A percentile compares a stretch with the other conserved stretches of the same genome.
Conservation (phyloP, 2,797 vertebrate genomes). For the Huso huso region DNA sequence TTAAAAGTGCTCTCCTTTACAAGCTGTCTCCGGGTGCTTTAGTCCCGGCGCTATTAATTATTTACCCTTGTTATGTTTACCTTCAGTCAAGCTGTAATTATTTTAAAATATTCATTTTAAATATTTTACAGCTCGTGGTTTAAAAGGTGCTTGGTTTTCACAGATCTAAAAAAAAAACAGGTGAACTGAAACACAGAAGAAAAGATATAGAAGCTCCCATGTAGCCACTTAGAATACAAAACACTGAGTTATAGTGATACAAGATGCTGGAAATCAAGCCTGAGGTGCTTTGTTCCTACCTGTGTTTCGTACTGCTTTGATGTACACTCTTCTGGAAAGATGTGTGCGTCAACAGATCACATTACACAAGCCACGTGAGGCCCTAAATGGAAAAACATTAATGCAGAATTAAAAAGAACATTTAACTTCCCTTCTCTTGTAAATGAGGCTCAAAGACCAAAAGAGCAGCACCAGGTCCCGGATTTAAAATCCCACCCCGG, state of each 20-base stretch:
- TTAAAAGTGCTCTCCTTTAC: conserved; percentile 5
- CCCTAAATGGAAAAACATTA: not conserved
- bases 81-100: conserved; percentile 73
- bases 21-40: conserved; percentile 38
- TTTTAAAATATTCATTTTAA: conserved; percentile 81
- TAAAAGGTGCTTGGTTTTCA: not conserved
- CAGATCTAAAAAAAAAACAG: not conserved
- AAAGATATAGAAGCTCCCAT: no score
- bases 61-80: conserved; percentile 71
- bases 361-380: not conserved
- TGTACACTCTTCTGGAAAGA: not conserved
- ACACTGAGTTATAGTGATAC: not conserved
- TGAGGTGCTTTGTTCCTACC: not conserved
- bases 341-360: not conserved
- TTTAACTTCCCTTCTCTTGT: no score
- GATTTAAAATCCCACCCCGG: no score
- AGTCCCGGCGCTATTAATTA: conserved; percentile 72
- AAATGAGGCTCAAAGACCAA: no score
- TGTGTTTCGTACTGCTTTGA: not conserved
- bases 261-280: not conserved
- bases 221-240: not conserved
- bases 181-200: no score
- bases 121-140: conserved; percentile 44
- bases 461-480: no score
- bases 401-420: not conserved